A percentile compares a stretch with the other conserved stretches of the same genome.
Evolutionary conservation across 2,113 vertebrate genomes (phyloP).

Genomic region (Setophaga kirtlandii): DNA sequence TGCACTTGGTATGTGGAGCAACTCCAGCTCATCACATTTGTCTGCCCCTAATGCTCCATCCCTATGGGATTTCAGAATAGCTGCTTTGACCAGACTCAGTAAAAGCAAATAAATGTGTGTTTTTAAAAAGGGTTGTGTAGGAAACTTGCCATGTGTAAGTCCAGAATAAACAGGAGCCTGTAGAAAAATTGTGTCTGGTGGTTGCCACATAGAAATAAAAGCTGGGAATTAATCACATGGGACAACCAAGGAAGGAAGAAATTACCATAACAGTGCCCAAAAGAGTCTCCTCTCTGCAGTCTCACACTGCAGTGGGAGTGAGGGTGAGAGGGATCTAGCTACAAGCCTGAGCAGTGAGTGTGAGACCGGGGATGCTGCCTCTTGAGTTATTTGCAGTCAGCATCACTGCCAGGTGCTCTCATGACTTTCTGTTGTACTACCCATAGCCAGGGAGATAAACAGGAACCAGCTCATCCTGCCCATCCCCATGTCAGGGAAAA

Average conservation of each 20-base stretch:
- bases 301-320: background rate
- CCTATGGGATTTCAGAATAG: background rate
- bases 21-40: background rate
- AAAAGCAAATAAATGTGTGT: background rate
- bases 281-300: background rate
- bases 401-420: background rate
- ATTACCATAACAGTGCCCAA: background rate
- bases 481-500: fast-evolving
- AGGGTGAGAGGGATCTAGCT: background rate
- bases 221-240: background rate
- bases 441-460: background rate
- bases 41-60: background rate
- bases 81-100: background rate
- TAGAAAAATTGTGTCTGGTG: background rate
- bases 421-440: background rate
- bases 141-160: background rate
- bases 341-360: background rate
- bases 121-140: background rate
- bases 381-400: background rate
- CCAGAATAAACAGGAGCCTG: constrained; percentile 17
- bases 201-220: background rate
- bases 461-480: background rate
- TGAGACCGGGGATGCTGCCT: background rate
- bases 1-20: constrained; percentile 2
- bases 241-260: background rate